Conservation (phyloP, 2,888 invertebrate species). For the Andrena hattorfiana region DNA sequence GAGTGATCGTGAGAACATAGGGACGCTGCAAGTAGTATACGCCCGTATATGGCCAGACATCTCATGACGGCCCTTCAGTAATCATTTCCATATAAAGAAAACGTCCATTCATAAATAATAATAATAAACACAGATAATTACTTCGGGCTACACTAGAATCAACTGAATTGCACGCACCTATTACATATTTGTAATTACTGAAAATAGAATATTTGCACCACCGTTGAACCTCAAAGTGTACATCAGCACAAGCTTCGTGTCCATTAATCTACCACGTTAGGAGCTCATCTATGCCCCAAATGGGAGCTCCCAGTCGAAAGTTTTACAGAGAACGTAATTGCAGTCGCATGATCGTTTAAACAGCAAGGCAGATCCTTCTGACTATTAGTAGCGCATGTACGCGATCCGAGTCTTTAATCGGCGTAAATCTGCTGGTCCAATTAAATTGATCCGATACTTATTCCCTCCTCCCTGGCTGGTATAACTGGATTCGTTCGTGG, state of each 20-base stretch:
- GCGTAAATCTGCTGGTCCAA: slow-evolving; percentile 53
- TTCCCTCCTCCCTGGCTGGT: slow-evolving; percentile 7
- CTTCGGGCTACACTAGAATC: too few species aligned
- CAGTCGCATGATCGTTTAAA: neutral
- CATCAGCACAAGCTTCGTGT: neutral
- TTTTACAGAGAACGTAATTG: neutral
- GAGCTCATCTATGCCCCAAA: neutral
- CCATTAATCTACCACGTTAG: neutral
- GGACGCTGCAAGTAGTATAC: slow-evolving; percentile 14
- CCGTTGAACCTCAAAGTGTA: too few species aligned
- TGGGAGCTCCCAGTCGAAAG: neutral
- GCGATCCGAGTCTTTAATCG: slow-evolving; percentile 45
- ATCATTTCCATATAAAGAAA: too few species aligned
- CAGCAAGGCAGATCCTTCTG: neutral
- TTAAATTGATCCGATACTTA: slow-evolving; percentile 45
- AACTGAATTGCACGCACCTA: too few species aligned
- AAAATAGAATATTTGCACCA: too few species aligned
- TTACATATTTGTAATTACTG: too few species aligned
- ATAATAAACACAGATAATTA: neutral
- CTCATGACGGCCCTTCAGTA: too few species aligned
- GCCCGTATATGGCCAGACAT: slow-evolving; percentile 2
- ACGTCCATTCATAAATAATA: neutral
- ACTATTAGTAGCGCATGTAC: slow-evolving; percentile 3
- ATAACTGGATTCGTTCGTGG: slow-evolving; percentile 24
- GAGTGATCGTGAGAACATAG: neutral